These are phyloP conservation scores for Pissodes strobi DNA, from an alignment of 1,140 invertebrate species.

Conservation along the genomic window DNA sequence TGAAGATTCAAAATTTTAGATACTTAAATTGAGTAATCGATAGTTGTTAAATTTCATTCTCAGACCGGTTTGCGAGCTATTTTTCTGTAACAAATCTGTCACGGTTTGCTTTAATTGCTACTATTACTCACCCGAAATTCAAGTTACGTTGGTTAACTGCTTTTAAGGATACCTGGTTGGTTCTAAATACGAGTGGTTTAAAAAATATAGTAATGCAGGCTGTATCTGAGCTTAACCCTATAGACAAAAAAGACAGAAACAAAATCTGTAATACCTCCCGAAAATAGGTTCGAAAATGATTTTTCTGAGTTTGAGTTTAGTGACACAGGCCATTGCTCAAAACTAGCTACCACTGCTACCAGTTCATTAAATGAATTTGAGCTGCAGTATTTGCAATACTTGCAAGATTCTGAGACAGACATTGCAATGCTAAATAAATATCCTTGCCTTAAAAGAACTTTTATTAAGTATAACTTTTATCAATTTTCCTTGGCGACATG, in stretches of 20 bases:
- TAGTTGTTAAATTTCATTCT: not conserved
- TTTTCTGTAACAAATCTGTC: not conserved
- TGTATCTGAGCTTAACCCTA: too few relatives aligned
- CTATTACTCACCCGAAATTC: not conserved
- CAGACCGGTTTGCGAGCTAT: not conserved
- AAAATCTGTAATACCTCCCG: not conserved
- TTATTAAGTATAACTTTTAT: constrained; percentile 24
- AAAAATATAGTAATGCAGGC: too few relatives aligned
- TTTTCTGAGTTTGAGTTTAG: constrained; percentile 1
- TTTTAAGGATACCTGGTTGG: not conserved
- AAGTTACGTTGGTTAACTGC: too few relatives aligned
- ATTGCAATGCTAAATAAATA: constrained; percentile 11
- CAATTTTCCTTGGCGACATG: constrained; percentile 21
- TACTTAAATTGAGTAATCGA: not conserved
- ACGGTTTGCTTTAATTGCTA: not conserved
- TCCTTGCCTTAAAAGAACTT: too few relatives aligned
- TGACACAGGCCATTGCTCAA: not conserved
- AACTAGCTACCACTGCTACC: not conserved
- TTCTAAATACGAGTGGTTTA: too few relatives aligned
- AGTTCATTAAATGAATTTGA: too few relatives aligned
- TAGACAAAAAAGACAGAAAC: too few relatives aligned
- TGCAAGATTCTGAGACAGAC: too few relatives aligned
- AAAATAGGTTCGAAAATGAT: not conserved
- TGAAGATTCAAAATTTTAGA: not conserved
- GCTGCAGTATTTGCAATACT: too few relatives aligned